Base-by-base conservation (phyloP, 2,888 invertebrate genomes). In the Caprella mutica region DNA sequence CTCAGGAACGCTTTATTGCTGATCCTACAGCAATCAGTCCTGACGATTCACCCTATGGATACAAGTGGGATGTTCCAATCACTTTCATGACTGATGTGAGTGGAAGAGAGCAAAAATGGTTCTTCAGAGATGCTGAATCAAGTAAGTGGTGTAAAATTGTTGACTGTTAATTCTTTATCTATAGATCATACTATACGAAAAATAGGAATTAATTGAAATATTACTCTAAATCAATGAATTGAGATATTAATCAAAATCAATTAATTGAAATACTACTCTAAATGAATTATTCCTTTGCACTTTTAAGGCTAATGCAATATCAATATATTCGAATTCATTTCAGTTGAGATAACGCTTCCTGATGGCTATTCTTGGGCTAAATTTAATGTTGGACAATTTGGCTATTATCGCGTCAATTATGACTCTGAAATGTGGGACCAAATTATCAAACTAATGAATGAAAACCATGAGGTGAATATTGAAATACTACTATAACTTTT, bases 391-490 rank as follows among this genome's bases (percentile, higher is more conserved):
- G 78, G 85, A 65, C 87, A 91, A 77, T 77, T 84, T 12, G 92
- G 93, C 0, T 93, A 84, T 72, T 94, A 89, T 72, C 78, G 90
- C 57, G 88, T 93, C 0, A 90, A 89, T 70, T 93, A 94, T 70
- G 77, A 81, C 0, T 65, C 71, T 2, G 73, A 75, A 0, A 78
- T 83, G 68, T 92, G 92, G 91, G 66, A 73, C 23, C 68, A 68
- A 5, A 69, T 82, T 14, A 69, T 69, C 17, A 68, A 71, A 0
- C 71, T 75, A 3, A 69, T 81, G n/a, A 65, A 63, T 12, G 66
- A 64, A 19, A 72, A 75, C 65, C 74, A 75, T 51, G 67, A 70
- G 67, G 77, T 77, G 69, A 67, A 65, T 56, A 19, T 19, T 17
- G 23, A 8, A 19, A 21, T 40, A 21, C n/a, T 48, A 21, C 17